Percentiles rank a stretch among this genome's conserved stretches.
Evolutionary conservation across 2,797 vertebrate species (phyloP).

Genomic region (Rhinogobio ventralis): DNA sequence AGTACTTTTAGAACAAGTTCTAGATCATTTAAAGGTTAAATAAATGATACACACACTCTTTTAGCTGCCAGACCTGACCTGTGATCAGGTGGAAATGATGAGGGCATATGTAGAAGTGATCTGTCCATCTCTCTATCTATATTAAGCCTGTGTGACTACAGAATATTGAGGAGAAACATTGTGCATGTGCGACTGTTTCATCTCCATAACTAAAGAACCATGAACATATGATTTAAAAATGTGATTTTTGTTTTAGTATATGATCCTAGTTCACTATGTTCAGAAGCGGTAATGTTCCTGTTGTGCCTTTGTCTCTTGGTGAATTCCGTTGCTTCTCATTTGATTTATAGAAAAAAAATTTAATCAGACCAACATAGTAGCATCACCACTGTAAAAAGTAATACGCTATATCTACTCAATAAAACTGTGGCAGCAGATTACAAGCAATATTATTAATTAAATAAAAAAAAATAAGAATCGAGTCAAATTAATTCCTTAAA

Average conservation of each 20-base stretch:
- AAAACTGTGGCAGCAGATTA: no score
- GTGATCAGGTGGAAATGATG: conserved; percentile 37
- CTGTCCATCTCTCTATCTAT: conserved; percentile 5
- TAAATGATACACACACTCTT: neutral
- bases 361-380: neutral
- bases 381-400: no score
- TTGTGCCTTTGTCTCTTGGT: neutral
- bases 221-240: neutral
- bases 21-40: conserved; percentile 16
- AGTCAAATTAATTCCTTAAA: no score
- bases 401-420: no score
- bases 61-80: neutral
- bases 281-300: no score
- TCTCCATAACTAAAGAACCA: neutral
- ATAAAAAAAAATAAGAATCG: no score
- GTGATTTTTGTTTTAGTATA: neutral
- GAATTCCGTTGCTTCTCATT: neutral
- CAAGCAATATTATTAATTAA: no score
- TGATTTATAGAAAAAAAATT: neutral
- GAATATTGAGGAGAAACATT: neutral
- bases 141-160: neutral
- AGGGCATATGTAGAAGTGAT: neutral
- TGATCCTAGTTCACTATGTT: neutral
- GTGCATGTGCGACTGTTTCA: neutral
- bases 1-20: neutral